Evolutionary conservation across 2,888 invertebrate species (phyloP), one percentile per base, ranked within the genome.

Genomic region (Parnassius apollo): DNA sequence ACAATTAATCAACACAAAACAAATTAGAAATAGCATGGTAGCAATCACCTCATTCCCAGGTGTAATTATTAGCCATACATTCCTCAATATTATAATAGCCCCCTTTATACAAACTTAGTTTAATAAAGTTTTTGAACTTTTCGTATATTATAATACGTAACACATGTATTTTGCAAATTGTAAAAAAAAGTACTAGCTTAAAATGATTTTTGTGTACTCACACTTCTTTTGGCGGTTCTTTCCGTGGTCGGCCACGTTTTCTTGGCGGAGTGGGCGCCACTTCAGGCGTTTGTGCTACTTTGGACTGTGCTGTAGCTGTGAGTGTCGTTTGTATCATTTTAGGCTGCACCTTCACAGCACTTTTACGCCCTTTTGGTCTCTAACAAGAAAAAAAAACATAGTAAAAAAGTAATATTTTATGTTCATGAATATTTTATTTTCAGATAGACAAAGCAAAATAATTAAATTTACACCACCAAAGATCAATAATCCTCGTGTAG

Each of bases 161-260:
- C 18, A 18, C 18, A 18, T 18, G 18, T 18, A 18, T 18, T 18
- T 18, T 18, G 18, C 18, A 18, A 18, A 18, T 18, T 18, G 18
- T 18, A 18, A 18, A 0, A 18, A 18, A 18, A 18, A 18, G 18
- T 18, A 18, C 18, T 18, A 18, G 18, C 18, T 2, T 12, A 46
- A 54, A 13, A 54, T 42, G n/a, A n/a, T 42, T n/a, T 45, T 18
- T 42, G 22, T 45, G 22, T 57, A 77, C 82, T 76, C 51, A 85
- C 82, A 78, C 67, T 65, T 74, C 75, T 50, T 72, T 70, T 1
- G 61, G 61, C 7, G 65, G 66, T 0, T 81, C 84, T 67, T 88
- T 89, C 67, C 88, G 80, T 46, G 90, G 90, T 0, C 90, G 80
- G 0, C 90, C 90, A 0, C 89, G 78, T 65, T 88, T 90, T 61